A percentile compares a stretch with the other conserved stretches of the same genome.
Evolutionary conservation across 2,113 vertebrate species (phyloP).

Genomic region (Galbula dea): DNA sequence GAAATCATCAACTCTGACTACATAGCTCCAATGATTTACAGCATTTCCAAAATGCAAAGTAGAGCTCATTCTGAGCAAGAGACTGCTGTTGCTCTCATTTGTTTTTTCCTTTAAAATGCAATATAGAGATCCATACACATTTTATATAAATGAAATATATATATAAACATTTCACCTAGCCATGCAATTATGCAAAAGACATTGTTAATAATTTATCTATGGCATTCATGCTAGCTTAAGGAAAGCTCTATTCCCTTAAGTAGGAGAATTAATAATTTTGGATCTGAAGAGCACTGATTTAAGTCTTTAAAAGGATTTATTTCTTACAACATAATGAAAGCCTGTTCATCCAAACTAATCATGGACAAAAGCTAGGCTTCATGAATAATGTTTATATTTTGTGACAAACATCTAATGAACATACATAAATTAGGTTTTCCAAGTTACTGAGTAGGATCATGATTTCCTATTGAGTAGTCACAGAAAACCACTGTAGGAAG

Average conservation of each 20-base stretch:
- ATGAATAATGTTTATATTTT: conserved; percentile 25
- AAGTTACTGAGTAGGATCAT: not conserved
- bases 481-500: not conserved
- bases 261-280: conserved; percentile 36
- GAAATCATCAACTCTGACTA: conserved; percentile 60
- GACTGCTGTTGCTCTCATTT: not conserved
- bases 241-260: conserved; percentile 16
- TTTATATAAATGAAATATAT: not conserved
- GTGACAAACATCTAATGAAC: conserved; percentile 20
- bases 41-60: conserved; percentile 46
- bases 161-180: not conserved
- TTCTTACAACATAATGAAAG: conserved; percentile 27
- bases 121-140: not conserved
- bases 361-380: not conserved
- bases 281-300: not conserved
- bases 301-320: conserved; percentile 53
- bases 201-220: conserved; percentile 16
- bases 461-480: not conserved
- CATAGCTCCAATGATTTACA: conserved; percentile 46
- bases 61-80: not conserved
- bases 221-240: not conserved
- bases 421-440: not conserved
- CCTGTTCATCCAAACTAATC: conserved; percentile 2
- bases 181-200: conserved; percentile 6
- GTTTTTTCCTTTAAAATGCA: conserved; percentile 19